Base-by-base conservation (phyloP, 2,888 invertebrate genomes). In the Autographa pulchrina region DNA sequence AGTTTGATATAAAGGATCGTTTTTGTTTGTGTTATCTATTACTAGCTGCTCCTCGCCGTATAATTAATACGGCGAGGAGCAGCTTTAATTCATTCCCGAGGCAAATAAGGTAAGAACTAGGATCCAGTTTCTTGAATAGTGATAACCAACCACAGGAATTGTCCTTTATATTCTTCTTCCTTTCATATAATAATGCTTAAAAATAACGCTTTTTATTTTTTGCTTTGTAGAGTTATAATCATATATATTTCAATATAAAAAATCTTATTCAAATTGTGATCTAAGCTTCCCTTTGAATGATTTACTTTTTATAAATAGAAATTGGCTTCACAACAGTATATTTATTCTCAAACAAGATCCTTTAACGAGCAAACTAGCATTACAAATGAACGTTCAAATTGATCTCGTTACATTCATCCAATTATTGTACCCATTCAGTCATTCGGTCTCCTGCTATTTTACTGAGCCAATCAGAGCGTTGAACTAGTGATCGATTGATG, bases 261-360 rank as follows among this genome's bases (percentile, higher is more conserved):
- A 11, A 13, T 11, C 41, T 41, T 13, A 14, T 41, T 9, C 11
- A 41, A 14, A 41, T 11, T 11, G 35, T 2, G 8, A 11, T 11
- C 38, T 14, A 16, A 43, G 6, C 43, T 16, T 43, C 16, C 16
- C 43, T 43, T 41, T 14, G 14, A 43, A 43, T 43, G 16, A 48
- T 48, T 48, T 48, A 48, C 48, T n/a, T n/a, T 48, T 7, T 48
- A n/a, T 7, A 48, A n/a, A 48, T 16, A 16, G 43, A n/a, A 38
- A 48, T 48, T 48, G 48, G 48, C 48, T 48, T n/a, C 48, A 48
- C n/a, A 48, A 48, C 48, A n/a, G n/a, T n/a, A n/a, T 48, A 48
- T 48, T 48, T 48, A n/a, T 48, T n/a, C 48, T 48, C 48, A 48
- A 48, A 48, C 48, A 48, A 48, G 48, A 48, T 48, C 6, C 6